Conservation (phyloP, 35 echinoderm and acorn worm genomes). For the Apostichopus japonicus region DNA sequence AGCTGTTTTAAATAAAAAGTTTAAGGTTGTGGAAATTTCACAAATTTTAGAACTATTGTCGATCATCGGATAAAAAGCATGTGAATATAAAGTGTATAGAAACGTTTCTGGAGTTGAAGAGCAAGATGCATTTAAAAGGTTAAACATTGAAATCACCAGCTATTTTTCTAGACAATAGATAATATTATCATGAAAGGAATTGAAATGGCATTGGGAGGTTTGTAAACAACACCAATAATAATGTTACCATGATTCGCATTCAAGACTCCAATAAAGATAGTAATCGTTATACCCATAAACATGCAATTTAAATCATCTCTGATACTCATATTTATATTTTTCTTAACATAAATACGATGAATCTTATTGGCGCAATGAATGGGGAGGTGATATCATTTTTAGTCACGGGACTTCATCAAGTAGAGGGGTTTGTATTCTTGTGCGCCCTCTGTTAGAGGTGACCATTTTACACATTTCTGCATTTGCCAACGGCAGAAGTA, state of each 20-base stretch:
- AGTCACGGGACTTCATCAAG: too few relatives aligned
- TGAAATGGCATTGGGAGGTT: neutral
- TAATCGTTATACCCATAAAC: neutral
- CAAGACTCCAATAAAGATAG: neutral
- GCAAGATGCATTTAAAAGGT: neutral
- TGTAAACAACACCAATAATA: neutral
- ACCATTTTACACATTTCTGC: too few relatives aligned
- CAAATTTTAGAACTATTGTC: neutral
- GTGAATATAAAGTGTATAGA: neutral
- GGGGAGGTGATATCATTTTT: too few relatives aligned
- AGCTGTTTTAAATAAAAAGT: too few relatives aligned
- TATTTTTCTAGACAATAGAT: neutral
- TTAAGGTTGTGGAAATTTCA: neutral
- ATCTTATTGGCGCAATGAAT: too few relatives aligned
- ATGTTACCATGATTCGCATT: neutral
- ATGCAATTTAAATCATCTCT: neutral
- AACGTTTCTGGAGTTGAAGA: neutral
- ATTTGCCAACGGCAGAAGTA: too few relatives aligned
- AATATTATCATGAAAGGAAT: neutral
- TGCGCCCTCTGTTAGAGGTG: too few relatives aligned
- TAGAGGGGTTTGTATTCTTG: too few relatives aligned
- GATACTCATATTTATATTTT: neutral
- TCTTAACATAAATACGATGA: neutral
- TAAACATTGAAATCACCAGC: neutral
- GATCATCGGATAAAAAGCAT: neutral